phyloP scores from a whole-genome alignment of 1,140 invertebrate genomes.

The Euwallacea fornicatus region DNA sequence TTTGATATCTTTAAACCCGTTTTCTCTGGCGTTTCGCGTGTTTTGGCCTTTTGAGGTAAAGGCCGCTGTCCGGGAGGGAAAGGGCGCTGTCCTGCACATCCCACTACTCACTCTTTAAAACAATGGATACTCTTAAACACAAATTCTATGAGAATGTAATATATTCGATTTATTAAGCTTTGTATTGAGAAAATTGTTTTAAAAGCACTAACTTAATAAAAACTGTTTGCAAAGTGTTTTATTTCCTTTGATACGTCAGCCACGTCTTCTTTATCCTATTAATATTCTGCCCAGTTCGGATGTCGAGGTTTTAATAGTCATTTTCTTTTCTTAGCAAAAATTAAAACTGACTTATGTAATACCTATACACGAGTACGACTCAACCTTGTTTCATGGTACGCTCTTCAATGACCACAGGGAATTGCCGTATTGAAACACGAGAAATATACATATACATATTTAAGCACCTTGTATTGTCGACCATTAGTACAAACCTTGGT shows the following conservation, averaged over 20 bases:
- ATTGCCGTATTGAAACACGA: too few relatives aligned
- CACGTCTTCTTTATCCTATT: not conserved
- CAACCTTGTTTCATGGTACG: too few relatives aligned
- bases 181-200: constrained; percentile 45
- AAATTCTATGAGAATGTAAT: constrained; percentile 43
- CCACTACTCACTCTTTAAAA: constrained; percentile 26
- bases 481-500: too few relatives aligned
- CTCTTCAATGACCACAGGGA: too few relatives aligned
- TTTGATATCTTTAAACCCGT: not conserved
- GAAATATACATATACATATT: too few relatives aligned
- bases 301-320: too few relatives aligned
- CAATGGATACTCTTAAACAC: constrained; percentile 35
- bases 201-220: constrained; percentile 51
- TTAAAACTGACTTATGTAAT: too few relatives aligned
- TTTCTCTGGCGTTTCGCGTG: constrained; percentile 13
- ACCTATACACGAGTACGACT: too few relatives aligned
- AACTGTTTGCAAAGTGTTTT: constrained; percentile 47
- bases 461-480: too few relatives aligned
- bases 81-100: constrained; percentile 28
- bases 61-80: constrained; percentile 5
- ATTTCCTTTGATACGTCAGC: not conserved
- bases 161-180: constrained; percentile 47
- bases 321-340: too few relatives aligned
- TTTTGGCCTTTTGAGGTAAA: not conserved
- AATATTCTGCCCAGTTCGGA: too few relatives aligned